These are phyloP conservation scores for Amphiprion percula DNA, from an alignment of 2,113 vertebrate species.

Conservation along the genomic window DNA sequence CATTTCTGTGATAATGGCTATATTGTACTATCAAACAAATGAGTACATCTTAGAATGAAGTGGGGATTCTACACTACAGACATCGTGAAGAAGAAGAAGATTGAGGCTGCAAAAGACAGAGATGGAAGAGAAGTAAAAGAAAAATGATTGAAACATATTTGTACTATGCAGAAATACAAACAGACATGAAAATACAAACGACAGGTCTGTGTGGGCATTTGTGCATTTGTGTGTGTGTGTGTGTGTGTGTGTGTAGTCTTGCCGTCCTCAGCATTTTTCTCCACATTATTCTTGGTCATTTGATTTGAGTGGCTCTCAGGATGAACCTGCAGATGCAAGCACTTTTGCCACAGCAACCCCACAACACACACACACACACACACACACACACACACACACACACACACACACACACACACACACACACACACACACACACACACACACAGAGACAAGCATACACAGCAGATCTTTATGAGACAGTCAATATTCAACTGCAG, in stretches of 20 bases:
- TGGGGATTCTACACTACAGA: slow-evolving; percentile 7
- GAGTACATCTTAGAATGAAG: background rate
- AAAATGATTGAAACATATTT: slow-evolving; percentile 34
- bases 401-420: slow-evolving; percentile 1
- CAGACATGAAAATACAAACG: background rate
- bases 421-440: slow-evolving; percentile 15
- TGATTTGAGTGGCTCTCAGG: slow-evolving; percentile 77
- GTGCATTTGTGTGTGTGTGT: slow-evolving; percentile 3
- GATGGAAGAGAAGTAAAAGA: background rate
- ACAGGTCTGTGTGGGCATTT: background rate
- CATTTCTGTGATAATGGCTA: too few relatives aligned
- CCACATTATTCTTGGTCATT: slow-evolving; percentile 78
- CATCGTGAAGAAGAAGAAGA: background rate
- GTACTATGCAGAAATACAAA: slow-evolving; percentile 18
- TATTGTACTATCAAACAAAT: too few relatives aligned
- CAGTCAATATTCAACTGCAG: slow-evolving; percentile 73
- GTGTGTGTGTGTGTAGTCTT: slow-evolving; percentile 38
- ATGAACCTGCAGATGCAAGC: slow-evolving; percentile 77
- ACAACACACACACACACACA: slow-evolving; percentile 6
- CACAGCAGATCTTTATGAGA: slow-evolving; percentile 46
- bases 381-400: slow-evolving; percentile 18
- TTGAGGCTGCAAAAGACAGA: background rate
- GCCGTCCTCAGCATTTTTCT: slow-evolving; percentile 77
- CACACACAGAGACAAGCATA: background rate
- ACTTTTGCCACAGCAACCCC: slow-evolving; percentile 55